Evolutionary conservation across 2,888 invertebrate species (phyloP).

Genomic region (Neria commutata): DNA sequence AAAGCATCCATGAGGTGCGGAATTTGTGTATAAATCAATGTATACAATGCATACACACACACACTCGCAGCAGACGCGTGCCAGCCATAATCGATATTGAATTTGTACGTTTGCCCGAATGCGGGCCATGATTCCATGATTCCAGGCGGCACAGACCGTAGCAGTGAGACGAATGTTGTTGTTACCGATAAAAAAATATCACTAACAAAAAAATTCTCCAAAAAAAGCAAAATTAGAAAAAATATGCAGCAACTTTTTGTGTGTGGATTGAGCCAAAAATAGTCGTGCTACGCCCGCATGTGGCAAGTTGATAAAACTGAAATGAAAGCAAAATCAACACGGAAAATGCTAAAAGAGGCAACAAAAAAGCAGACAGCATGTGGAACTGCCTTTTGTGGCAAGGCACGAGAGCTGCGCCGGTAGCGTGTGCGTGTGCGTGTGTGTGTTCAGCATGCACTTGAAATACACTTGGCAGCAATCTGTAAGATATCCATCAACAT

Average conservation of each 20-base stretch:
- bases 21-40: too few species aligned
- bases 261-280: neutral
- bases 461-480: slow-evolving; percentile 25
- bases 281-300: neutral
- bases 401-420: too few species aligned
- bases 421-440: neutral
- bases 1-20: too few species aligned
- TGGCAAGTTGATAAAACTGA: neutral
- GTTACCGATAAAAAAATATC: neutral
- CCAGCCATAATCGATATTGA: slow-evolving; percentile 22
- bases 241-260: too few species aligned
- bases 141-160: neutral
- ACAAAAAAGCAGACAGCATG: neutral
- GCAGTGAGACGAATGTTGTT: neutral
- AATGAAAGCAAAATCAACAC: neutral
- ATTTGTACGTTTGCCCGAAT: too few species aligned
- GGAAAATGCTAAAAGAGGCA: too few species aligned
- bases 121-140: too few species aligned
- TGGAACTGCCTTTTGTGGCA: neutral
- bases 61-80: slow-evolving; percentile 15
- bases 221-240: neutral
- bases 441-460: neutral
- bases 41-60: neutral
- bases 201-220: neutral
- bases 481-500: slow-evolving; percentile 54